phyloP scores from a whole-genome alignment of 2,113 vertebrate species.

The Takifugu flavidus region DNA sequence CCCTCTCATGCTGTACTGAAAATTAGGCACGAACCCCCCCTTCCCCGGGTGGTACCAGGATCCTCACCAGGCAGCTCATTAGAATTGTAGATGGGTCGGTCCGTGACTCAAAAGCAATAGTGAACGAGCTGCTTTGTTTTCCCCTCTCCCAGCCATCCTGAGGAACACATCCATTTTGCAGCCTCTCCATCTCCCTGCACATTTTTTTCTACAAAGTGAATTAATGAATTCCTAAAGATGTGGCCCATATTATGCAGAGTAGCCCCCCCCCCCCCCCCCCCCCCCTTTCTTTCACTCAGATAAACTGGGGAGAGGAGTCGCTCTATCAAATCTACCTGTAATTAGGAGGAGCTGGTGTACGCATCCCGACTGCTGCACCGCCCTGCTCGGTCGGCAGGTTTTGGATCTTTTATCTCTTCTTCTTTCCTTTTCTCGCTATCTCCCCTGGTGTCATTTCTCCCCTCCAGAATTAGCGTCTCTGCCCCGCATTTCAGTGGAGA shows the following conservation, averaged over 20 bases:
- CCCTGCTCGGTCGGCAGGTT: conserved; percentile 15
- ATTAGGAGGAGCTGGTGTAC: conserved; percentile 26
- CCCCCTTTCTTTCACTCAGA: not conserved
- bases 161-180: not conserved
- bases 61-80: conserved; percentile 58
- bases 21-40: conserved; percentile 21
- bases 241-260: conserved; percentile 35
- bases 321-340: conserved; percentile 40
- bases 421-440: conserved; percentile 16
- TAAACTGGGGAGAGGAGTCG: not conserved
- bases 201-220: conserved; percentile 38
- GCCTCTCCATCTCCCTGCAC: not conserved
- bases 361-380: conserved; percentile 10
- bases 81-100: conserved; percentile 60
- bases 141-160: conserved; percentile 13
- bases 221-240: conserved; percentile 56
- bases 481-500: conserved; percentile 36
- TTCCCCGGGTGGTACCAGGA: conserved; percentile 33
- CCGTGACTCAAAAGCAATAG: conserved; percentile 31
- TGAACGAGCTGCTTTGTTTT: conserved; percentile 48
- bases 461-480: conserved; percentile 25
- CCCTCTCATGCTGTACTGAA: conserved; percentile 22
- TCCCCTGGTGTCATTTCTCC: conserved; percentile 20
- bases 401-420: conserved; percentile 7
- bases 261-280: conserved; percentile 3